phyloP scores from a whole-genome alignment of 2,888 invertebrate species.

The Parnassius smintheus region DNA sequence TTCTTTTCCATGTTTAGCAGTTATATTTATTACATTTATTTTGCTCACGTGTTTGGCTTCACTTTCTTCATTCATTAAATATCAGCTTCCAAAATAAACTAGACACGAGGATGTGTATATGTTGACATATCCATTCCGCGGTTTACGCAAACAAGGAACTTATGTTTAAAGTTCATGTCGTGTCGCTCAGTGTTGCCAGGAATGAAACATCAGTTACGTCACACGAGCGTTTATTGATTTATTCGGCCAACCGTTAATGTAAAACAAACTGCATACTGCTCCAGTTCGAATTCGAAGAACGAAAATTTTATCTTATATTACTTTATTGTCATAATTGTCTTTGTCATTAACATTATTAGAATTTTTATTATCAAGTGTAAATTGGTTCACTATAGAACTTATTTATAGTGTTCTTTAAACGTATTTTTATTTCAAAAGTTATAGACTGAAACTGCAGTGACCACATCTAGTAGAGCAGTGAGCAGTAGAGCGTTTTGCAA shows the following conservation, averaged over 20 bases:
- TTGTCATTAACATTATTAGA: not conserved
- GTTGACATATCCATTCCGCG: constrained; percentile 22
- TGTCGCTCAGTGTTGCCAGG: constrained; percentile 5
- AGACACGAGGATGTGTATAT: not conserved
- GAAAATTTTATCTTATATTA: not conserved
- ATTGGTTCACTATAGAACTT: no score
- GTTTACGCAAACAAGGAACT: constrained; percentile 23
- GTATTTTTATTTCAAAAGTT: no score
- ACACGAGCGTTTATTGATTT: constrained; percentile 10
- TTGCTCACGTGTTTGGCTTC: no score
- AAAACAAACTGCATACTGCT: not conserved
- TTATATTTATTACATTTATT: no score
- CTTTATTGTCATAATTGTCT: not conserved
- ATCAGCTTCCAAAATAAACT: not conserved
- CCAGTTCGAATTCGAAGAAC: not conserved
- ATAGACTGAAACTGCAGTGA: no score
- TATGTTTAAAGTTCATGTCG: constrained; percentile 13
- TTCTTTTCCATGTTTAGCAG: no score
- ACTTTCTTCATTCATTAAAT: not conserved
- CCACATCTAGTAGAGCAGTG: no score
- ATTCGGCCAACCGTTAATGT: constrained; percentile 6
- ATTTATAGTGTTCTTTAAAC: no score
- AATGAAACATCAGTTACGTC: constrained; percentile 16
- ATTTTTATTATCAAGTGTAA: not conserved
- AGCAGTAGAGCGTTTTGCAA: no score